Base-by-base conservation (phyloP, 2,888 invertebrate species). In the Calameuta pallipes region DNA sequence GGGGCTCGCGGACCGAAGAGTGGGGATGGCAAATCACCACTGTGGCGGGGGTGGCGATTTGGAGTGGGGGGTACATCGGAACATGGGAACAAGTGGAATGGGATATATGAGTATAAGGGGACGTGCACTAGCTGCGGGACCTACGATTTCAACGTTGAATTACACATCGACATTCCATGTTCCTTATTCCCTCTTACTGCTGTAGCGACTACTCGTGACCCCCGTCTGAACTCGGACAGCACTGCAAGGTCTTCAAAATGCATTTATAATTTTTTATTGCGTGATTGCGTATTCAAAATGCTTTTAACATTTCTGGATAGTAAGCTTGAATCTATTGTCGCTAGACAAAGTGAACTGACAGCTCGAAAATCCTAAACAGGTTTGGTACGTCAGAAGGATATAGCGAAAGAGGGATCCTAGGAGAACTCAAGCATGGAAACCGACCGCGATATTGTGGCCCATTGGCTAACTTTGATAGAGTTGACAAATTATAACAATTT, bases 401-500 rank as follows among this genome's bases (percentile, higher is more conserved):
- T 15, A 71, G 34, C 15, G 9, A 31, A 34, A 71, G 71, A 15
- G 71, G 71, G 34, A 12, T 71, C 3, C 71, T 71, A 71, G 33
- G 3, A 71, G 71, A 56, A 56, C 23, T 56, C 23, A 56, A 56
- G 56, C 23, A 23, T 56, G 4, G 23, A 56, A 56, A 41, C 41
- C 15, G 41, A 6, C 41, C 41, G 41, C 15, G 41, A 41, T 41
- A 15, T 41, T 41, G 4, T 41, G 15, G 15, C 4, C 23, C 2
- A 56, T 56, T 73, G 78, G 74, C 75, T 81, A 79, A 69, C 78
- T 80, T 80, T 79, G 80, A 82, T 80, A 78, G 80, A 76, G 70
- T 74, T 77, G 79, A 78, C 80, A 76, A 78, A 80, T 82, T 79
- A 79, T 78, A 79, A 78, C 80, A 81, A 83, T 80, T 80, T 75